Evolutionary conservation across 2,797 vertebrate species (phyloP), one percentile per base, ranked within the genome.

Genomic region (Geotrypetes seraphini): DNA sequence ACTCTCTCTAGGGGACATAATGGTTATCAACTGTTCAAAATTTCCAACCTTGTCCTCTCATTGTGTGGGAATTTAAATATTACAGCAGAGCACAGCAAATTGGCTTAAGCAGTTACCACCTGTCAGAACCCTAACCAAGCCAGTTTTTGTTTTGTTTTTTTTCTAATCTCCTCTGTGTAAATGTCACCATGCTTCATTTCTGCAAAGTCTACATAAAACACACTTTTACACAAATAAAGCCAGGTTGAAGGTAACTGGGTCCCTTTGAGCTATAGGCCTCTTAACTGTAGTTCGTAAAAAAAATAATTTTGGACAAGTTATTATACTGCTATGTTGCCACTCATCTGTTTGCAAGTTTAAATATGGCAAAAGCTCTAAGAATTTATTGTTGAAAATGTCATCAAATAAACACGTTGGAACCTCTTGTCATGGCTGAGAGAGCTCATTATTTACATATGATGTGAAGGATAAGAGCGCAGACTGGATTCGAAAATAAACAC

Each of bases 91-190:
- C 66, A 64, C 64, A 79, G 81, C 74, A 86, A 84, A 90, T 80
- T 87, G 85, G 81, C 80, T 87, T 81, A 73, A 85, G 76, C 71
- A 75, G 77, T 84, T 71, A 68, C 84, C 85, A 88, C 89, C 84
- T 90, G 88, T 85, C 81, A 83, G 66, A 79, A 81, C 77, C 78
- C 83, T 78, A 88, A 88, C 87, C 82, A 85, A 79, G 71, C 81
- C 81, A 83, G 77, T 89, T n/a, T n/a, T n/a, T n/a, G n/a, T n/a
- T n/a, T n/a, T n/a, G n/a, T n/a, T n/a, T n/a, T n/a, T 85, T 87
- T 88, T 90, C 85, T 90, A 87, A 89, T 88, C 86, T 89, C 74
- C 61, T 70, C 84, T 81, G 68, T 71, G 78, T 88, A 88, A 91
- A 90, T 83, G 90, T 69, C 81, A 84, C 71, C 81, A 83, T 78